These are phyloP conservation scores for Bombus terrestris DNA, from an alignment of 1,140 invertebrate genomes.

Conservation along the genomic window DNA sequence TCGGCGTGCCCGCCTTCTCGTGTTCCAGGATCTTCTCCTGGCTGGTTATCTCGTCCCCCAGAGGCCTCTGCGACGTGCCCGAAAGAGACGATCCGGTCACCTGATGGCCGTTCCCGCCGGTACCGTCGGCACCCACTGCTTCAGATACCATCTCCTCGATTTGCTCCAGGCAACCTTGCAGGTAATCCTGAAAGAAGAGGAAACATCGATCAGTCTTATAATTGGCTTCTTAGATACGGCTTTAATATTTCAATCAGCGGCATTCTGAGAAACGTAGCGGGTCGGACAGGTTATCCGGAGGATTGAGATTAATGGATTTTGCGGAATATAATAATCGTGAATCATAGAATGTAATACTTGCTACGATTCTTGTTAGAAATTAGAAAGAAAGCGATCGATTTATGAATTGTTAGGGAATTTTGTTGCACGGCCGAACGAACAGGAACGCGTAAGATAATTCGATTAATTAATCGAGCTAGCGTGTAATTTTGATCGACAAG, in stretches of 20 bases:
- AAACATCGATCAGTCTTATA: too few species aligned
- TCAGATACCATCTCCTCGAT: constrained; percentile 89
- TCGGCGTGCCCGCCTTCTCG: constrained; percentile 90
- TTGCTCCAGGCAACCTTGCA: constrained; percentile 88
- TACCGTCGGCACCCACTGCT: constrained; percentile 23
- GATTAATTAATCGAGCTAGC: background rate
- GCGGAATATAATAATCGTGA: too few species aligned
- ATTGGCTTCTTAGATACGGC: too few species aligned
- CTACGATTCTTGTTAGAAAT: background rate
- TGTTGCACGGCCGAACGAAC: background rate
- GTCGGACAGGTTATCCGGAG: too few species aligned
- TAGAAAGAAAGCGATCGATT: background rate
- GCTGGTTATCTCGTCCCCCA: constrained; percentile 79
- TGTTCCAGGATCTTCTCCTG: constrained; percentile 84
- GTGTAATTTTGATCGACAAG: background rate
- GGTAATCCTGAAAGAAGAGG: constrained; percentile 85
- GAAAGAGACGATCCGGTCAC: constrained; percentile 41
- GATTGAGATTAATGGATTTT: background rate
- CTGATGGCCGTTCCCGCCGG: constrained; percentile 59
- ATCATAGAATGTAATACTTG: rapidly evolving
- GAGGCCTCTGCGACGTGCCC: constrained; percentile 66
- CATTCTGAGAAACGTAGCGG: too few species aligned
- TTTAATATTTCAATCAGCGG: too few species aligned
- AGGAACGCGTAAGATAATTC: background rate
- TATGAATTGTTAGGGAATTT: background rate